phyloP scores from a whole-genome alignment of 2,113 vertebrate genomes.

The Lophura nycthemera region DNA sequence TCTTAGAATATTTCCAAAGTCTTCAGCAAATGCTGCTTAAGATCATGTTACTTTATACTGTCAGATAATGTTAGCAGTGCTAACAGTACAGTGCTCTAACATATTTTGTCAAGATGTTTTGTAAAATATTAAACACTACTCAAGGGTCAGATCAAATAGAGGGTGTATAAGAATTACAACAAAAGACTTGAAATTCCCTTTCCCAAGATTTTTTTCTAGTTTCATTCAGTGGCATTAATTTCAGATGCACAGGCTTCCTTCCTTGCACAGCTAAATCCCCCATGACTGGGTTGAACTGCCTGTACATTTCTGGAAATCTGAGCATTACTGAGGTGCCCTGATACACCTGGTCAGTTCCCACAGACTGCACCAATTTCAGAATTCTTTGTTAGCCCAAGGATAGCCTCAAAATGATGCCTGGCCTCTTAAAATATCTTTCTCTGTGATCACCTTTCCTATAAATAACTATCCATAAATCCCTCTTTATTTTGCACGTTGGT shows the following conservation, averaged over 20 bases:
- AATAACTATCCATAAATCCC: not conserved
- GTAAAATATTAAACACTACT: slow-evolving; percentile 46
- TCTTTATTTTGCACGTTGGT: not conserved
- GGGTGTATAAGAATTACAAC: not conserved
- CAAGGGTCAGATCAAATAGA: slow-evolving; percentile 1
- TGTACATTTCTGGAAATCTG: not conserved
- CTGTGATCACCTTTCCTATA: not conserved
- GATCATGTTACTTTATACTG: not conserved
- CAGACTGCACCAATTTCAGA: not conserved
- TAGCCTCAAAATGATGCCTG: not conserved
- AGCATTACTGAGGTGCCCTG: not conserved
- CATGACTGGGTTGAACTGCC: fast-evolving
- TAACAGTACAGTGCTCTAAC: not conserved
- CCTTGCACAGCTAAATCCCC: not conserved
- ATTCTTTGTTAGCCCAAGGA: not conserved
- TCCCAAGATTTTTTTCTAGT: not conserved
- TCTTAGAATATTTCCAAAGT: not conserved
- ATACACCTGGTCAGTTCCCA: not conserved
- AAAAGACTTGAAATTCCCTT: not conserved
- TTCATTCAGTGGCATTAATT: not conserved
- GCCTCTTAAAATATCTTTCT: not conserved
- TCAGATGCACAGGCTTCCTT: not conserved
- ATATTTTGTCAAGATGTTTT: slow-evolving; percentile 7
- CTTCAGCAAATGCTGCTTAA: slow-evolving; percentile 6
- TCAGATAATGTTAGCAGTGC: not conserved